A percentile compares a stretch with the other conserved stretches of the same genome.
Evolutionary conservation across 2,797 vertebrate genomes (phyloP).

Genomic region (Cryptoprocta ferox): DNA sequence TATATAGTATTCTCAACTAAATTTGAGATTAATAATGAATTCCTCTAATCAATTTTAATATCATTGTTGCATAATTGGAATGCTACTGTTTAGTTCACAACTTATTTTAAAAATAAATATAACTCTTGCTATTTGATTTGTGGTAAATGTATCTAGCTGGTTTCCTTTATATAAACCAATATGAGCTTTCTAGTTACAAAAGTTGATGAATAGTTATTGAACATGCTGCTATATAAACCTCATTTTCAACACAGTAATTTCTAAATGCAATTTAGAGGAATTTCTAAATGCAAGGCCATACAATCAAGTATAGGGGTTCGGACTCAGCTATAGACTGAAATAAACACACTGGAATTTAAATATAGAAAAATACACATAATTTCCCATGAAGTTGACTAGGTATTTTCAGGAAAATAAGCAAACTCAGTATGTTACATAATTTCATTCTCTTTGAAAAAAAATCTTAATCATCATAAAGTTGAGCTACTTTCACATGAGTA

Average conservation of each 20-base stretch:
- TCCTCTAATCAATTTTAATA: not conserved
- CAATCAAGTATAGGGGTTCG: constrained; percentile 6
- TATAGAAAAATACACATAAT: not conserved
- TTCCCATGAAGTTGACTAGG: not conserved
- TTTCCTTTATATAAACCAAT: constrained; percentile 7
- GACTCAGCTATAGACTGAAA: not conserved
- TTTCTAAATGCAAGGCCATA: not conserved
- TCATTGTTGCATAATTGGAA: not conserved
- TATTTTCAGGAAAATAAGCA: constrained; percentile 36
- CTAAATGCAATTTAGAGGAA: constrained; percentile 13
- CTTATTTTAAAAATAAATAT: constrained; percentile 38
- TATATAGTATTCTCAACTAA: constrained; percentile 22
- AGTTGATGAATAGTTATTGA: not conserved
- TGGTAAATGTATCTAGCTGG: not conserved
- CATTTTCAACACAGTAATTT: constrained; percentile 32
- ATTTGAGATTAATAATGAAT: constrained; percentile 34
- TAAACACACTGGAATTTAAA: not conserved
- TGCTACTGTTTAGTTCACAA: not conserved
- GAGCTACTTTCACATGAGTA: constrained; percentile 33
- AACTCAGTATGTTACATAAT: not conserved
- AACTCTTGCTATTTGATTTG: not conserved
- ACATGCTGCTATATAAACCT: not conserved
- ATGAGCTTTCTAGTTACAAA: constrained; percentile 29
- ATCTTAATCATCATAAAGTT: constrained; percentile 30
- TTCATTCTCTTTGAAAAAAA: constrained; percentile 29